phyloP scores from a whole-genome alignment of 2,113 vertebrate species.

The Numida meleagris region DNA sequence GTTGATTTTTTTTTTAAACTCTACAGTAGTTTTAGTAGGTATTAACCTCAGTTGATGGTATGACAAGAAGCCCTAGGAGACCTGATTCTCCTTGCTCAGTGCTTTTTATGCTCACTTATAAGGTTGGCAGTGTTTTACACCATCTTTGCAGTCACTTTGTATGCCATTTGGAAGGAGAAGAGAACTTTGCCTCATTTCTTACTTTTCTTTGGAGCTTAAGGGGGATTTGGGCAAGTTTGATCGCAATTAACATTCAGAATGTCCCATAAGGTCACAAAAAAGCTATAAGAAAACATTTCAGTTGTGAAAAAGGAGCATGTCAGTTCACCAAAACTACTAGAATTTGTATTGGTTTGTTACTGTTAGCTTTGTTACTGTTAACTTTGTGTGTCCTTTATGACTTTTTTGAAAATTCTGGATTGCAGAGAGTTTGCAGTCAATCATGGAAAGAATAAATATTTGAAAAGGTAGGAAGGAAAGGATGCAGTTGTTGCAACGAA shows the following conservation, averaged over 20 bases:
- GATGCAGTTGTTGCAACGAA: not conserved
- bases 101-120: constrained; percentile 12
- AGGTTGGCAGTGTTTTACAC: constrained; percentile 18
- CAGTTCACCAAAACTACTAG: not conserved
- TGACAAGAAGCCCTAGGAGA: constrained; percentile 29
- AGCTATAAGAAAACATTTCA: not conserved
- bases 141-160: not conserved
- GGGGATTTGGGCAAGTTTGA: not conserved
- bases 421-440: not conserved
- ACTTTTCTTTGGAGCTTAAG: constrained; percentile 22
- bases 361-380: not conserved
- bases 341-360: not conserved
- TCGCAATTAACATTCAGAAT: not conserved
- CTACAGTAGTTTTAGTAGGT: constrained; percentile 17
- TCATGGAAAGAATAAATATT: not conserved
- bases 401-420: not conserved
- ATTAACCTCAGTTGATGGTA: constrained; percentile 39
- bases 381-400: not conserved
- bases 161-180: constrained; percentile 3
- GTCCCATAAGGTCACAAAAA: not conserved
- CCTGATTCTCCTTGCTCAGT: constrained; percentile 6
- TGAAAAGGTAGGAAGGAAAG: not conserved
- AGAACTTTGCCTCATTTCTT: constrained; percentile 14
- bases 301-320: not conserved
- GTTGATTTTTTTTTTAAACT: not conserved